Evolutionary conservation across 2,113 vertebrate genomes (phyloP).

Genomic region (Ciconia maguari): DNA sequence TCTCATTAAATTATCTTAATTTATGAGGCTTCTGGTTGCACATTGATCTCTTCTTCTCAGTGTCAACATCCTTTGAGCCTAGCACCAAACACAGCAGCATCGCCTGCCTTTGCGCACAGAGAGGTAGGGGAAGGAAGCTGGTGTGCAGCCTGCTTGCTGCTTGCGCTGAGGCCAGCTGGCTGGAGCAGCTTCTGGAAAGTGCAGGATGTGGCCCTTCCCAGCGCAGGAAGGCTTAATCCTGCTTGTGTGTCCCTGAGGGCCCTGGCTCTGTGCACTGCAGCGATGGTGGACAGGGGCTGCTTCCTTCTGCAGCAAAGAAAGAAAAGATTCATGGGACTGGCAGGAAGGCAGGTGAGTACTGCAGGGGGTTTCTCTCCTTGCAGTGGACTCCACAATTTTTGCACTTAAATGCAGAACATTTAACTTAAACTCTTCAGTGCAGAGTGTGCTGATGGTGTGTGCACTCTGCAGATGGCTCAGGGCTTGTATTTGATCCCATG

Average conservation of each 20-base stretch:
- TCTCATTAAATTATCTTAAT: background rate
- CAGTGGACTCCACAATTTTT: background rate
- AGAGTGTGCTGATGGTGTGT: background rate
- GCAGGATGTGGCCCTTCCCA: background rate
- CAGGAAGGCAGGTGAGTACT: background rate
- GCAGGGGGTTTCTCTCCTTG: background rate
- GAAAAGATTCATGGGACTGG: background rate
- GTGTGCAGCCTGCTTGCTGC: background rate
- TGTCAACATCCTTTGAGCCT: background rate
- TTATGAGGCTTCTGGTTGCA: background rate
- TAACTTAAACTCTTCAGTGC: background rate
- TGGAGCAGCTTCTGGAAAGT: background rate
- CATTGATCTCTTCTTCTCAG: rapidly evolving
- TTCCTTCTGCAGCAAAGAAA: background rate
- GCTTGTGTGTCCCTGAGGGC: background rate
- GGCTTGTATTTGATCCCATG: background rate
- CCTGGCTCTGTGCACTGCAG: background rate
- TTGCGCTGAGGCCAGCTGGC: background rate
- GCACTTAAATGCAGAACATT: background rate
- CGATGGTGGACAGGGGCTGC: background rate
- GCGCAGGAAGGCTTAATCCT: background rate
- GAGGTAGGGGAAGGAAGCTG: background rate
- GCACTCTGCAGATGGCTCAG: background rate
- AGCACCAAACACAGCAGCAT: background rate
- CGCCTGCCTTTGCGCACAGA: rapidly evolving